Conservation (phyloP, 2,797 vertebrate species). For the Myripristis jacobus region DNA sequence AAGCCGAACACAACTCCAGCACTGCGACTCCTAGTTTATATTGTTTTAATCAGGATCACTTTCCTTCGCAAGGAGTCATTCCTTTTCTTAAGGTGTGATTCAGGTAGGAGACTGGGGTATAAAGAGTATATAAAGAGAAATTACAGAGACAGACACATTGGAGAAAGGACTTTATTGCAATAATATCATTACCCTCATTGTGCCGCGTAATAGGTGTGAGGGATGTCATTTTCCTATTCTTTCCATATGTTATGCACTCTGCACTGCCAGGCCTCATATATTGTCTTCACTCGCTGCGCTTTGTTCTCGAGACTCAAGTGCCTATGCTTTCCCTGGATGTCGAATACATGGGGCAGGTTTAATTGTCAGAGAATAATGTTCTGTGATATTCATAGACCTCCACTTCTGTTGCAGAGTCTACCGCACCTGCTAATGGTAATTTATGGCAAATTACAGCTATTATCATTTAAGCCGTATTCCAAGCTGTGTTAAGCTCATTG, state of each 20-base stretch:
- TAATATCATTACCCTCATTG: conserved; percentile 58
- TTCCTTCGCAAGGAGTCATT: background rate
- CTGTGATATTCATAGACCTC: conserved; percentile 22
- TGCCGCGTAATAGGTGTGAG: conserved; percentile 45
- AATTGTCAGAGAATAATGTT: conserved; percentile 26
- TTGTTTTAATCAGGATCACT: conserved; percentile 37
- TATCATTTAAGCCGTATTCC: background rate
- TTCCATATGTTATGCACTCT: conserved; percentile 29
- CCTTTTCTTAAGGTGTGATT: conserved; percentile 17
- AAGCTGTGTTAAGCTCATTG: background rate
- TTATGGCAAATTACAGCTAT: background rate
- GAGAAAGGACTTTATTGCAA: conserved; percentile 41
- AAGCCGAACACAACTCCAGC: conserved; percentile 5
- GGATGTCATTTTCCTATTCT: conserved; percentile 48
- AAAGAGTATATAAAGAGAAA: background rate
- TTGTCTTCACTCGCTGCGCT: conserved; percentile 35
- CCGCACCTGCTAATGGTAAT: conserved; percentile 28
- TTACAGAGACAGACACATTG: background rate
- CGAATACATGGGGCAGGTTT: conserved; percentile 1
- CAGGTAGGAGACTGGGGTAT: background rate
- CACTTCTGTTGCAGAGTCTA: background rate
- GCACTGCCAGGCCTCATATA: conserved; percentile 12
- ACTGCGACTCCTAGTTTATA: conserved; percentile 20
- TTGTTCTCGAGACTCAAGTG: conserved; percentile 22
- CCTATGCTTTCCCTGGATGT: conserved; percentile 24